Evolutionary conservation across 2,113 vertebrate genomes (phyloP), one percentile per base, ranked within the genome.

Genomic region (Dasypus novemcinctus): DNA sequence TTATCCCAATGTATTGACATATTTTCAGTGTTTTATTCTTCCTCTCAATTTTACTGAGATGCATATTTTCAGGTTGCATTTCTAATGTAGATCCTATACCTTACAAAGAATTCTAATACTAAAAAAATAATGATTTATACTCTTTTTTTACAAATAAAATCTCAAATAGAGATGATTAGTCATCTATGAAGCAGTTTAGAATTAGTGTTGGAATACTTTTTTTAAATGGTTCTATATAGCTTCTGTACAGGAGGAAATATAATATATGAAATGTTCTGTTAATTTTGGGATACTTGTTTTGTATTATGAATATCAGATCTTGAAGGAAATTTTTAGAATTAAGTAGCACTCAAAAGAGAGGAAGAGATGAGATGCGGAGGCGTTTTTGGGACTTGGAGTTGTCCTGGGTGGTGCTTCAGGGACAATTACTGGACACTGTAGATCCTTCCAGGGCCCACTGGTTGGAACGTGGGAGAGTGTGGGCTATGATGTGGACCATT

Each of bases 311-410:
- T 92, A 84, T 74, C 41, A 92, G 29, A 94, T 93, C 49, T 90
- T 93, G 36, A 95, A 95, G 54, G 54, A 83, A 81, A 87, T 90
- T 10, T 87, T 96, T 90, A 90, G 54, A 95, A 96, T 92, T 84
- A 81, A 89, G 69, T 38, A 95, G 27, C 29, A 92, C 33, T 94
- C n/a, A 69, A 88, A n/a, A n/a, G n/a, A n/a, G n/a, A n/a, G n/a
- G n/a, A n/a, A n/a, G n/a, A n/a, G n/a, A n/a, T n/a, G n/a, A n/a
- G n/a, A n/a, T n/a, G n/a, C n/a, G n/a, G n/a, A n/a, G n/a, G n/a
- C n/a, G n/a, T n/a, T n/a, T n/a, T n/a, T n/a, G n/a, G n/a, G n/a
- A n/a, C n/a, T n/a, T n/a, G n/a, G n/a, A n/a, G n/a, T n/a, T n/a
- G n/a, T n/a, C n/a, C n/a, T n/a, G n/a, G n/a, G n/a, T n/a, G n/a